Conservation (phyloP, 1,140 invertebrate genomes). For the Drosophila subobscura region DNA sequence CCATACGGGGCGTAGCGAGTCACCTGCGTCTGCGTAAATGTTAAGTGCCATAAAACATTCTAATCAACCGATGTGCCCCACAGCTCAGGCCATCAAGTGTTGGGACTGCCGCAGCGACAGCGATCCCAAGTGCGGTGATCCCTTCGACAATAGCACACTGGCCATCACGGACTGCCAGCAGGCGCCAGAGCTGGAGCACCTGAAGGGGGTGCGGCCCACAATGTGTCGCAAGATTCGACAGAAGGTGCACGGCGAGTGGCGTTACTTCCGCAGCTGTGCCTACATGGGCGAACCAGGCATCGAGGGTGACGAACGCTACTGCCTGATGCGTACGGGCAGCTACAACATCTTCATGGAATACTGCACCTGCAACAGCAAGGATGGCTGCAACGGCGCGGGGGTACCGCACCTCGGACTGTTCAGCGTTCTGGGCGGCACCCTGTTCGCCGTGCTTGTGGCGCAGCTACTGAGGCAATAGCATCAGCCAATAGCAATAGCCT, state of each 20-base stretch:
- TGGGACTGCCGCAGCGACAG: constrained; percentile 95
- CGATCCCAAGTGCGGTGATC: constrained; percentile 96
- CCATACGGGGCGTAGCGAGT: background rate
- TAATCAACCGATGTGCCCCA: constrained; percentile 8
- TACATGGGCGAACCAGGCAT: constrained; percentile 95
- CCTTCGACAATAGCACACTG: constrained; percentile 95
- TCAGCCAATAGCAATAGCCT: background rate
- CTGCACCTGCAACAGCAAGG: constrained; percentile 96
- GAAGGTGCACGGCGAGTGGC: constrained; percentile 96
- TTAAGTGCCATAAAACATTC: background rate
- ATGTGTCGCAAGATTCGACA: constrained; percentile 97
- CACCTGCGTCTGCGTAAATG: constrained; percentile 31
- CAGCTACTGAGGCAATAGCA: constrained; percentile 72
- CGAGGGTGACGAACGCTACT: constrained; percentile 94
- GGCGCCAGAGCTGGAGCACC: constrained; percentile 87
- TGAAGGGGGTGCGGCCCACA: constrained; percentile 88
- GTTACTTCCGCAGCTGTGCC: constrained; percentile 94
- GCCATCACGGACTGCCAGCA: constrained; percentile 93
- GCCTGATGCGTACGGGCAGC: constrained; percentile 94
- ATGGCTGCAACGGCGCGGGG: constrained; percentile 91
- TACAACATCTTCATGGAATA: constrained; percentile 97
- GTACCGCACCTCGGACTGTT: constrained; percentile 29
- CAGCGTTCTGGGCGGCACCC: constrained; percentile 96
- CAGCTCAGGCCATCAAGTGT: constrained; percentile 92
- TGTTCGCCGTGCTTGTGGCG: constrained; percentile 96